These are phyloP conservation scores for Pseudomyrmex gracilis DNA, from an alignment of 1,140 invertebrate genomes.

Conservation along the genomic window DNA sequence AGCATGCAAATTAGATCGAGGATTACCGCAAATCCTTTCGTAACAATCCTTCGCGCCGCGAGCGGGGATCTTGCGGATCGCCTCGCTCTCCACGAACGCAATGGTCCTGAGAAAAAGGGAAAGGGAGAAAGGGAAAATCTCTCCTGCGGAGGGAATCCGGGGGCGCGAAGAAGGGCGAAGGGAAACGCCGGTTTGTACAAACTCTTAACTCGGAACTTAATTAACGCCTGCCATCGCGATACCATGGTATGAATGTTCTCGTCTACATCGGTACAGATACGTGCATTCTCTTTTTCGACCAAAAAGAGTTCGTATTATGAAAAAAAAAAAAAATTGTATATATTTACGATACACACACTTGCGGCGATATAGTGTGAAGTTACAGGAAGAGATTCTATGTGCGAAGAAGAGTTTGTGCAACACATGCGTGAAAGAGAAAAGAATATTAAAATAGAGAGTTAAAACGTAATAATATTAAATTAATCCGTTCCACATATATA, in stretches of 20 bases:
- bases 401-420: no score
- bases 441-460: background rate
- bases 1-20: slow-evolving; percentile 85
- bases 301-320: background rate
- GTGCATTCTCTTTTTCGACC: background rate
- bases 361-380: background rate
- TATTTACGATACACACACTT: slow-evolving; percentile 9
- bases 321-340: background rate
- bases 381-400: background rate
- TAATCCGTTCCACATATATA: background rate
- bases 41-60: slow-evolving; percentile 81
- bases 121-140: slow-evolving; percentile 49
- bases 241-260: slow-evolving; percentile 73
- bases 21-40: slow-evolving; percentile 85
- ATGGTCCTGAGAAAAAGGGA: slow-evolving; percentile 70
- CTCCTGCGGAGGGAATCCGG: background rate
- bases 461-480: background rate
- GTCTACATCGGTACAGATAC: background rate
- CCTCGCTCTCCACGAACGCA: slow-evolving; percentile 39
- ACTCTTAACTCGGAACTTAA: slow-evolving; percentile 83
- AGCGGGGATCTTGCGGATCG: slow-evolving; percentile 67
- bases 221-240: slow-evolving; percentile 82
- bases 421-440: no score
- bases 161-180: slow-evolving; percentile 68
- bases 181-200: slow-evolving; percentile 68